phyloP scores from a whole-genome alignment of 1,140 invertebrate genomes.

The Eciton burchellii region DNA sequence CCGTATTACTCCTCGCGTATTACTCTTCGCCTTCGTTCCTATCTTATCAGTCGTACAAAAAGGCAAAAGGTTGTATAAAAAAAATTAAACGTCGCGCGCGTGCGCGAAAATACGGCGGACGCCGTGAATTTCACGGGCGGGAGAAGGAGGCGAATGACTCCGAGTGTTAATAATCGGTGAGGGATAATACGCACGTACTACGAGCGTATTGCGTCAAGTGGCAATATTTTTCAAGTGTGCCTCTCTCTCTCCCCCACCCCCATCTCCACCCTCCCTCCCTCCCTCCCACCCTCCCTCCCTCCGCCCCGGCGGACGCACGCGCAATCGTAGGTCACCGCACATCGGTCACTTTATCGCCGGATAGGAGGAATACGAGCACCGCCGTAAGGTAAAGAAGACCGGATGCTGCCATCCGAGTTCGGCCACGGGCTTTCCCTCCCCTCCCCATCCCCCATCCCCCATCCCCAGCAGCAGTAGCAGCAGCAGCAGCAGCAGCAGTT shows the following conservation, averaged over 20 bases:
- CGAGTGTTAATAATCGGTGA: background rate
- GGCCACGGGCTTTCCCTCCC: conserved; percentile 14
- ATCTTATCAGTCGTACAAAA: too few relatives aligned
- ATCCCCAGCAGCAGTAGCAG: too few relatives aligned
- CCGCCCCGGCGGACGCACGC: too few relatives aligned
- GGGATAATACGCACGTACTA: background rate
- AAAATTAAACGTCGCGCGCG: background rate
- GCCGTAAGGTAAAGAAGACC: background rate
- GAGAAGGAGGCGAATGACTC: background rate
- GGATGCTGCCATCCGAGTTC: conserved; percentile 19
- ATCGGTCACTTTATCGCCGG: conserved; percentile 18
- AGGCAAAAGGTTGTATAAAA: too few relatives aligned
- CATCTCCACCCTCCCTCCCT: too few relatives aligned
- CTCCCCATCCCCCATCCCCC: too few relatives aligned
- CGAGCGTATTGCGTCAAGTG: too few relatives aligned
- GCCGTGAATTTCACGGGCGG: background rate
- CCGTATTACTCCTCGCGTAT: background rate
- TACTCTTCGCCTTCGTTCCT: too few relatives aligned
- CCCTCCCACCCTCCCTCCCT: too few relatives aligned
- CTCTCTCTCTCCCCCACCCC: too few relatives aligned
- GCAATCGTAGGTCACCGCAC: conserved; percentile 7
- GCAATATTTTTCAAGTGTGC: background rate
- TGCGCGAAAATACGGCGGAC: background rate
- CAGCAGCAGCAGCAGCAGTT: too few relatives aligned
- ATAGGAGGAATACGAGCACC: background rate